These are phyloP conservation scores for Chloromyia formosa DNA, from an alignment of 2,888 invertebrate species.

Conservation along the genomic window DNA sequence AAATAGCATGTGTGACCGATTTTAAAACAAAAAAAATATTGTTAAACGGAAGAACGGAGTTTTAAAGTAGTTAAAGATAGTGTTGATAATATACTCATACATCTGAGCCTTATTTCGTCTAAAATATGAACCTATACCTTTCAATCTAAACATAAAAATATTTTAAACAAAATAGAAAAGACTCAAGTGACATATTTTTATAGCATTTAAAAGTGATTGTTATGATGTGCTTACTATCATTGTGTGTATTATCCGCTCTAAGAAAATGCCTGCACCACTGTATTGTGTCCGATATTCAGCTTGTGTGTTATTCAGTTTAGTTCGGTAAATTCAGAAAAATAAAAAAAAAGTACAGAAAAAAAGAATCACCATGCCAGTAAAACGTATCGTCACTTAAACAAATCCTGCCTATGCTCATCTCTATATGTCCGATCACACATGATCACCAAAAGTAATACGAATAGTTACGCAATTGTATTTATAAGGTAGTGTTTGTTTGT, in stretches of 20 bases:
- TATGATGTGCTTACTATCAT: constrained; percentile 32
- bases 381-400: neutral
- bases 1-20: neutral
- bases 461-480: constrained; percentile 47
- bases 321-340: neutral
- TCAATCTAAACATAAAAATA: neutral
- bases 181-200: constrained; percentile 36
- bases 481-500: constrained; percentile 48
- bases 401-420: neutral
- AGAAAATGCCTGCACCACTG: constrained; percentile 8
- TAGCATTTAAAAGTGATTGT: constrained; percentile 25
- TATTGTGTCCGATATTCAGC: constrained; percentile 10
- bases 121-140: neutral
- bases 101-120: neutral
- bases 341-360: neutral
- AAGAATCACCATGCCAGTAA: neutral
- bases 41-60: neutral
- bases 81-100: neutral
- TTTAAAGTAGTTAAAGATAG: neutral
- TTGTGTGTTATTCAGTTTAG: neutral
- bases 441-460: constrained; percentile 31
- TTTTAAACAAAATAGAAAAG: neutral
- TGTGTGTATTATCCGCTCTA: constrained; percentile 16
- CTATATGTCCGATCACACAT: constrained; percentile 23
- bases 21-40: neutral